Percentiles rank a stretch among this genome's conserved stretches.
Conservation (phyloP, 2,113 vertebrate species). For the Xenopus tropicalis region DNA sequence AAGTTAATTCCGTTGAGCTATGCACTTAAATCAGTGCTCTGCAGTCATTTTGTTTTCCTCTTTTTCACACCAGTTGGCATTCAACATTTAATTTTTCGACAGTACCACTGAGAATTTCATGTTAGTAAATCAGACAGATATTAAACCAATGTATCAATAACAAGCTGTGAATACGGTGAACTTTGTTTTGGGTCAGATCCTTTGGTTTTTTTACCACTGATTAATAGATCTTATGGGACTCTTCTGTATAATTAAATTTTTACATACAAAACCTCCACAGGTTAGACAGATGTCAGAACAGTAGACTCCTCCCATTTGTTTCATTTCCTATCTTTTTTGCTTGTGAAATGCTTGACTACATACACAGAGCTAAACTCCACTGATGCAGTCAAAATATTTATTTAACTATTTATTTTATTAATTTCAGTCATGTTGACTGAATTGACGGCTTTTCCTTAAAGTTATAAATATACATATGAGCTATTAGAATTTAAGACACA, state of each 20-base stretch:
- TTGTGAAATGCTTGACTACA: neutral
- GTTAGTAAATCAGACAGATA: constrained; percentile 16
- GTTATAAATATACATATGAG: no score
- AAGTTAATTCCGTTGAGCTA: constrained; percentile 39
- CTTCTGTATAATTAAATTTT: neutral
- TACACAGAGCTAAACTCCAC: no score
- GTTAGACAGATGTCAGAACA: neutral
- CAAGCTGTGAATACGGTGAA: neutral
- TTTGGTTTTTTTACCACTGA: neutral
- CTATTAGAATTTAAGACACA: no score
- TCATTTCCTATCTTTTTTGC: neutral
- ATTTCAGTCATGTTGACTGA: no score
- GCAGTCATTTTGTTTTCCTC: constrained; percentile 25
- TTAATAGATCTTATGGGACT: neutral
- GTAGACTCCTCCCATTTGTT: constrained; percentile 4
- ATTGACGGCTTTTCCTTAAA: no score
- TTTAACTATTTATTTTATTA: no score
- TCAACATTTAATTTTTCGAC: constrained; percentile 23
- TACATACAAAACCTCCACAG: neutral
- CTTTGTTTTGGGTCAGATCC: neutral
- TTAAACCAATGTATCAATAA: constrained; percentile 6
- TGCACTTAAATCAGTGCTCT: constrained; percentile 35
- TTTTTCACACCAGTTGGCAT: constrained; percentile 19
- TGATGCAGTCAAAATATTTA: no score
- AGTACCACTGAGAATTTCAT: constrained; percentile 5